Base-by-base conservation (phyloP, 2,113 vertebrate genomes). In the Ptychochromis oligacanthus region DNA sequence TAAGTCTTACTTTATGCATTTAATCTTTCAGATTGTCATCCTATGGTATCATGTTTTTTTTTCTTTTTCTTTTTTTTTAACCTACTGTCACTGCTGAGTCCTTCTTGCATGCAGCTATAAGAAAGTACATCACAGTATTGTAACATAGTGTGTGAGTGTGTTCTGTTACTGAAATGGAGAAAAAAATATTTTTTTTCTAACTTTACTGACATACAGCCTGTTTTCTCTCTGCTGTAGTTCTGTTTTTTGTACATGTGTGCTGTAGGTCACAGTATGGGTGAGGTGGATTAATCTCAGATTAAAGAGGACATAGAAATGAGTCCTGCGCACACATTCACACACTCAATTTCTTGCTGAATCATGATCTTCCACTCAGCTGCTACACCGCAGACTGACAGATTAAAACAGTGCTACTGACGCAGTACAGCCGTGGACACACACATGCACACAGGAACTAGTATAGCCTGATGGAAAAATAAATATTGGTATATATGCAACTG, bases 281-380 rank as follows among this genome's bases (percentile, higher is more conserved):
- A 70, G 38, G 61, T 49, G 49, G 79, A 79, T 72, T 86, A 75
- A 80, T 83, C 57, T 13, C 34, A 80, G 78, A 88, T 87, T 93
- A 85, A 84, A 62, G n/a, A 70, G 49, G 70, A 75, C 43, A 81
- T 78, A 87, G 59, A 80, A 70, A 59, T 15, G 75, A 43, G 75
- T 80, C 46, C 75, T 75, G 62, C 55, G 31, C 52, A 79, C 74
- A 76, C 67, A 75, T 36, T 54, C 64, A 61, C 67, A 81, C 40
- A 70, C 36, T n/a, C 36, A 20, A 18, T 80, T 86, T 91, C 46
- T 80, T 87, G 91, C 88, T 92, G 89, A 94, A 81, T 94, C 84
- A 91, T 80, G 84, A 84, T 80, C 80, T 85, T 91, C 60, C 81
- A 86, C 72, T 76, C 57, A 78, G 80, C 84, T 84, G 87, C 64